These are phyloP conservation scores for Cyrtonyx montezumae DNA, from an alignment of 2,113 vertebrate genomes.

Conservation along the genomic window DNA sequence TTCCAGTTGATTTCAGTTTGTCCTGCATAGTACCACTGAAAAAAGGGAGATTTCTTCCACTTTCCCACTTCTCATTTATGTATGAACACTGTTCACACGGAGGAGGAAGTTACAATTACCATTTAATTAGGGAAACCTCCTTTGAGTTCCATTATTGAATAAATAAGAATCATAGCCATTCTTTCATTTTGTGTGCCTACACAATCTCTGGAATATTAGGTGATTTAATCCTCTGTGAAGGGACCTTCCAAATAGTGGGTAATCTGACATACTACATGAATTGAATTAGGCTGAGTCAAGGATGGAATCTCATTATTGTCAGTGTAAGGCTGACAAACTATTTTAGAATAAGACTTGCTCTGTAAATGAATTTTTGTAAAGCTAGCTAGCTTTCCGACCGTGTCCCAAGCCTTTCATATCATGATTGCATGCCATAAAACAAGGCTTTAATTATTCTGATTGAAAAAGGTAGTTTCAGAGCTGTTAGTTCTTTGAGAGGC, in stretches of 20 bases:
- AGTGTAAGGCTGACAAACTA: constrained; percentile 29
- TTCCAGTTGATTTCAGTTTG: neutral
- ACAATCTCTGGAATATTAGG: neutral
- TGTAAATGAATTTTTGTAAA: constrained; percentile 39
- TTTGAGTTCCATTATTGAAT: neutral
- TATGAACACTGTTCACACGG: neutral
- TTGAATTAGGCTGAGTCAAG: constrained; percentile 53
- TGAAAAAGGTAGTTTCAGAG: constrained; percentile 46
- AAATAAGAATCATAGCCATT: neutral
- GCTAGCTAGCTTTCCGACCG: neutral
- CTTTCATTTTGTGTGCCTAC: neutral
- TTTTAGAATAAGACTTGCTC: constrained; percentile 24
- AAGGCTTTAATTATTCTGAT: constrained; percentile 43
- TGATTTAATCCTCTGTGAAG: constrained; percentile 41
- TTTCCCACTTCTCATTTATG: neutral
- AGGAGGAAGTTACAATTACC: neutral
- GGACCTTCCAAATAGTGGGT: constrained; percentile 7
- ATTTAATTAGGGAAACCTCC: neutral
- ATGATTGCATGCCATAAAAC: constrained; percentile 8
- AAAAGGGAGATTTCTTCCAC: neutral
- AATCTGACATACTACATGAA: constrained; percentile 54
- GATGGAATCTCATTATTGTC: constrained; percentile 55
- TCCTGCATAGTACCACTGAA: neutral
- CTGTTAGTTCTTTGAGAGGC: constrained; percentile 2
- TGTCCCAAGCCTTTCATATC: constrained; percentile 14